phyloP scores from a whole-genome alignment of 2,113 vertebrate species.

The Clarias magur region DNA sequence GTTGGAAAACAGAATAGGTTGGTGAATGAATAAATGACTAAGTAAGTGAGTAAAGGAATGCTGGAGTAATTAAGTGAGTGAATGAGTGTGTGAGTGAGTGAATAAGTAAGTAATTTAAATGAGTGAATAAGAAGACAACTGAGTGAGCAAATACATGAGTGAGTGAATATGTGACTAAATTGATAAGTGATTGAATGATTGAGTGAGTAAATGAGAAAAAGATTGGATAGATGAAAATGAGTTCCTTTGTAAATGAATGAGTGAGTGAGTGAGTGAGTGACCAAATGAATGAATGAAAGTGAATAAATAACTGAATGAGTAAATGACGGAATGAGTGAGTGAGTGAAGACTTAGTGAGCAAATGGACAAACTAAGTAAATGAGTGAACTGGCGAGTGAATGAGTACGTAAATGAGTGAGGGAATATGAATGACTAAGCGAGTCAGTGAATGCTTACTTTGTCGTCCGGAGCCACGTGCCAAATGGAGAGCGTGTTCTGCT shows the following conservation, averaged over 20 bases:
- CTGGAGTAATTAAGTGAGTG: neutral
- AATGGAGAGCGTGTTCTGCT: slow-evolving; percentile 93
- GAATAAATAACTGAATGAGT: neutral
- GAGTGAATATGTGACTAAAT: neutral
- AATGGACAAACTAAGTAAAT: neutral
- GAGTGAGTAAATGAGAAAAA: neutral
- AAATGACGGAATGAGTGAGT: neutral
- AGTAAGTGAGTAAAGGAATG: neutral
- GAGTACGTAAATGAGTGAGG: neutral
- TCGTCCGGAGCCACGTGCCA: slow-evolving; percentile 96
- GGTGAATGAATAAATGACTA: neutral
- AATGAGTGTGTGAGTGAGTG: neutral
- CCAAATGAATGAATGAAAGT: neutral
- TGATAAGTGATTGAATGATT: neutral
- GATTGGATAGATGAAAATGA: too few species aligned
- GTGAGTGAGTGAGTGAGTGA: neutral
- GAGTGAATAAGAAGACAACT: rapidly evolving
- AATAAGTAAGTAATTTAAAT: too few species aligned
- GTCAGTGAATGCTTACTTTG: slow-evolving; percentile 74
- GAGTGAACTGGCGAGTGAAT: neutral
- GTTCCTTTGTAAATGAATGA: too few species aligned
- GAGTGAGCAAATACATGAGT: too few species aligned
- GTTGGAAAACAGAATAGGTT: neutral
- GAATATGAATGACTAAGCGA: neutral
- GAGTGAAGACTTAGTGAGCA: neutral